A percentile compares a stretch with the other conserved stretches of the same genome.
Evolutionary conservation across 2,888 invertebrate species (phyloP).

Genomic region (Cylloceria caligata): DNA sequence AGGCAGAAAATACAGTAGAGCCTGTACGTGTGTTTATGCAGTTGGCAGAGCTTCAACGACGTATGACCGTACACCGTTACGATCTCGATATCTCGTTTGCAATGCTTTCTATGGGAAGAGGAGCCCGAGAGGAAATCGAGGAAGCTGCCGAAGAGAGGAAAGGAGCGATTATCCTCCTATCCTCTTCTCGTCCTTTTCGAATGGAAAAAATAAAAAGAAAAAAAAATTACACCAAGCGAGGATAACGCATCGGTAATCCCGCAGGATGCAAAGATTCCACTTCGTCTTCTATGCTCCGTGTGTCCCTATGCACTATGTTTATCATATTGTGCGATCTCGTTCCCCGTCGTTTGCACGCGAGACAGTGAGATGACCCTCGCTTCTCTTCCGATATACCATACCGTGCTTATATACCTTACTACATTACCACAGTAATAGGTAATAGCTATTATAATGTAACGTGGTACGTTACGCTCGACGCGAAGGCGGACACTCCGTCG

Average conservation of each 20-base stretch:
- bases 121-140: slow-evolving; percentile 3
- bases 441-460: slow-evolving; percentile 54
- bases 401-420: background rate
- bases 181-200: slow-evolving; percentile 4
- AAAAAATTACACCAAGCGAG: background rate
- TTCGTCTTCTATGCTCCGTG: slow-evolving; percentile 4
- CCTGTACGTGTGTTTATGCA: background rate
- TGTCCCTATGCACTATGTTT: slow-evolving; percentile 29
- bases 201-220: background rate
- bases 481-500: slow-evolving; percentile 53
- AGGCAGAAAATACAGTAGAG: background rate
- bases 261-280: slow-evolving; percentile 39
- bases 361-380: slow-evolving; percentile 55
- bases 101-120: slow-evolving; percentile 19
- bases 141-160: slow-evolving; percentile 35
- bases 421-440: background rate
- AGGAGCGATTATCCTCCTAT: slow-evolving; percentile 35
- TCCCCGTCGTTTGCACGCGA: slow-evolving; percentile 61
- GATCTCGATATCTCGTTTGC: slow-evolving; percentile 63
- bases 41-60: slow-evolving; percentile 57
- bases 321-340: slow-evolving; percentile 58
- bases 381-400: slow-evolving; percentile 51
- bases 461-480: slow-evolving; percentile 42
- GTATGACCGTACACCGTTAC: slow-evolving; percentile 67
- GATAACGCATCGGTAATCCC: slow-evolving; percentile 59